These are phyloP conservation scores for Australoheros facetus DNA, from an alignment of 2,797 vertebrate genomes.

Conservation along the genomic window DNA sequence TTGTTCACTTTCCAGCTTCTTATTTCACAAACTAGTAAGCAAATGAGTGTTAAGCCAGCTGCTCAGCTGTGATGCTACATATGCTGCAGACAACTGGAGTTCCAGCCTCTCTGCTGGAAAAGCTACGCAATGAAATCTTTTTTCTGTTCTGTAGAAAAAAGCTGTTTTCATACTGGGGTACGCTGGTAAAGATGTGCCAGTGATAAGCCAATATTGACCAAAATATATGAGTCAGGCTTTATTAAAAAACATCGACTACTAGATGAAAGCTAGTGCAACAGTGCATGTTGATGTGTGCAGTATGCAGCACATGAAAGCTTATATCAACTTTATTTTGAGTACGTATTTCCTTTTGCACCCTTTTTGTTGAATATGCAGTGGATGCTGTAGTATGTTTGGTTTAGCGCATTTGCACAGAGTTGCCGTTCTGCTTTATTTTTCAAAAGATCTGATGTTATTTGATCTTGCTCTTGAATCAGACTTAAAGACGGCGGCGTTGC, in stretches of 20 bases:
- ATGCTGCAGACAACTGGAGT: too few relatives aligned
- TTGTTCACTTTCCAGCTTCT: not conserved
- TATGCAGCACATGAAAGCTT: not conserved
- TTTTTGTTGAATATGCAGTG: not conserved
- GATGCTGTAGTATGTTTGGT: not conserved
- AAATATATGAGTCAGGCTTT: not conserved
- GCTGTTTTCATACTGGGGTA: not conserved
- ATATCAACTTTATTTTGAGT: not conserved
- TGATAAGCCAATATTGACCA: not conserved
- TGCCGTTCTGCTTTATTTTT: not conserved
- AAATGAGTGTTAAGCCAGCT: not conserved
- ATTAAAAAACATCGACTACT: not conserved
- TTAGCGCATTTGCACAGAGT: not conserved
- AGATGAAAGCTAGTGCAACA: not conserved
- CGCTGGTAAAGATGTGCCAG: not conserved
- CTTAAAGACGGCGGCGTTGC: not conserved
- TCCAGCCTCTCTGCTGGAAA: too few relatives aligned
- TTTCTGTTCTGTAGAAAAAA: not conserved
- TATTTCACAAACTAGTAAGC: not conserved
- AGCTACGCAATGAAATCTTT: too few relatives aligned
- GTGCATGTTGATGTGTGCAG: not conserved
- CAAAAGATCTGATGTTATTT: not conserved
- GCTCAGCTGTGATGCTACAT: not conserved
- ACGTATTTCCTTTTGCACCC: not conserved
- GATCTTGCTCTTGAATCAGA: not conserved